Percentiles rank a stretch among this genome's conserved stretches.
Evolutionary conservation across 2,888 invertebrate genomes (phyloP).

Genomic region (Lobophora halterata): DNA sequence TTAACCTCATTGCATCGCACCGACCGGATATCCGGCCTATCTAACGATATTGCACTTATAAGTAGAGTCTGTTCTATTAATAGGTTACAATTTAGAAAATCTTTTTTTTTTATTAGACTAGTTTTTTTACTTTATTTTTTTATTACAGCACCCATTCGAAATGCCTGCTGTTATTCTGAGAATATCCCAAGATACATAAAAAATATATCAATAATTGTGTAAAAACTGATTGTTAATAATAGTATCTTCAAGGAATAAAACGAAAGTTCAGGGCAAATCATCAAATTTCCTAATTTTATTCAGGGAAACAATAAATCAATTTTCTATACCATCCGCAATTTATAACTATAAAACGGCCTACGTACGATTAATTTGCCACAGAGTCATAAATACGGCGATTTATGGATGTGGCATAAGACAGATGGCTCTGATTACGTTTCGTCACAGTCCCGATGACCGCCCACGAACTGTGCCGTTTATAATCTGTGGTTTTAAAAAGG

Average conservation of each 20-base stretch:
- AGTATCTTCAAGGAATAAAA: no score
- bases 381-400: slow-evolving; percentile 34
- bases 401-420: slow-evolving; percentile 40
- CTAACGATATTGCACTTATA: no score
- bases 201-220: no score
- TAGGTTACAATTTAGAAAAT: no score
- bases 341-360: slow-evolving; percentile 24
- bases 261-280: no score
- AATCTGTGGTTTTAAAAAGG: slow-evolving; percentile 1
- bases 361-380: slow-evolving; percentile 28
- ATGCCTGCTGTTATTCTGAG: no score
- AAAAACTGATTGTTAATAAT: no score
- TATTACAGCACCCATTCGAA: no score
- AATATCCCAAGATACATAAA: no score
- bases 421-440: slow-evolving; percentile 40
- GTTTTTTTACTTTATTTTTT: no score
- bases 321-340: slow-evolving; percentile 13
- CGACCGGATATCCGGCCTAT: slow-evolving; percentile 17
- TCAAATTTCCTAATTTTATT: neutral
- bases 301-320: slow-evolving; percentile 1
- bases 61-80: no score
- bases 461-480: slow-evolving; percentile 15
- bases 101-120: no score
- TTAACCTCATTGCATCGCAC: slow-evolving; percentile 22
- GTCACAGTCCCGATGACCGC: slow-evolving; percentile 25